Evolutionary conservation across 1,140 invertebrate genomes (phyloP).

Genomic region (Cotesia vestalis): DNA sequence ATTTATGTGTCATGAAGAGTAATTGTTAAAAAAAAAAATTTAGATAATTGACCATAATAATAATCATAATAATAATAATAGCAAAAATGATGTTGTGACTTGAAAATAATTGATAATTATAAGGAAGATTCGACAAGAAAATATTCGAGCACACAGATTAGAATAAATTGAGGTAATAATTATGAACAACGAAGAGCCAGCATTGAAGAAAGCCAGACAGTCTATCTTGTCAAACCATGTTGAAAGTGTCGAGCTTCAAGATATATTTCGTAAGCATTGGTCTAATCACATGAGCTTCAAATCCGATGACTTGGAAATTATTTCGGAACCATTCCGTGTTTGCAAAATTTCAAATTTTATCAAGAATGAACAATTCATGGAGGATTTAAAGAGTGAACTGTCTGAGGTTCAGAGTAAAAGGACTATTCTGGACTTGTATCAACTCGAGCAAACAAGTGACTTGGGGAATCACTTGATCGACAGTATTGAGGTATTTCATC

Average conservation of each 20-base stretch:
- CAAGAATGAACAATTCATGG: constrained; percentile 64
- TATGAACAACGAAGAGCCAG: constrained; percentile 41
- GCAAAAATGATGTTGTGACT: too few species aligned
- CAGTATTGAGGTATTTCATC: constrained; percentile 66
- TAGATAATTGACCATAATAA: too few species aligned
- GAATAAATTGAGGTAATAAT: neutral
- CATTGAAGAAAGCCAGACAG: constrained; percentile 42
- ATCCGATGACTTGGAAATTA: constrained; percentile 55
- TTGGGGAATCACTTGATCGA: constrained; percentile 68
- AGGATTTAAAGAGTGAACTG: constrained; percentile 67
- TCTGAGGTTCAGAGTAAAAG: constrained; percentile 72
- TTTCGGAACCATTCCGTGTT: constrained; percentile 65
- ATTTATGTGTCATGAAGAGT: too few species aligned
- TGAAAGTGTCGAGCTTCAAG: constrained; percentile 43
- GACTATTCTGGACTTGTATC: constrained; percentile 74
- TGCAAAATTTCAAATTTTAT: constrained; percentile 71
- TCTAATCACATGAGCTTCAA: constrained; percentile 44
- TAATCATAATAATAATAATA: too few species aligned
- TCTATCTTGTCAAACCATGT: constrained; percentile 50
- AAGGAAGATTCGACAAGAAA: neutral
- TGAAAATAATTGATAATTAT: neutral
- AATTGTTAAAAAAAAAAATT: too few species aligned
- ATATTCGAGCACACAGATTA: neutral
- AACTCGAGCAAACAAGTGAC: constrained; percentile 76
- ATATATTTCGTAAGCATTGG: constrained; percentile 58